phyloP scores from a whole-genome alignment of 2,797 vertebrate species.

The Leucoraja ocellata region DNA sequence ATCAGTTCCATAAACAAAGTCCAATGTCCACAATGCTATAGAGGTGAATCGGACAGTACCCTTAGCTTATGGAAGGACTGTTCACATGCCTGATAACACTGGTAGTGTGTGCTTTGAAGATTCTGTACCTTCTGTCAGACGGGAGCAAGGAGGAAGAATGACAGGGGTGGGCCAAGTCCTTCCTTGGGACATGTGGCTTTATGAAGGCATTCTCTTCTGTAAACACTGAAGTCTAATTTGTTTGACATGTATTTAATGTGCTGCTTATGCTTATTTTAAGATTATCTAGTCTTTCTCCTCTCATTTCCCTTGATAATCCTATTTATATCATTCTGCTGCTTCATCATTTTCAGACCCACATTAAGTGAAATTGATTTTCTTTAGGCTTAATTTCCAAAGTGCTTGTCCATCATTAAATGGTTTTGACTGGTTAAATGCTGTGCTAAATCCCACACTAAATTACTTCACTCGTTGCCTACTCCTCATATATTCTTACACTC shows the following conservation, averaged over 20 bases:
- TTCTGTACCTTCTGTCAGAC: no score
- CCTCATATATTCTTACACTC: neutral
- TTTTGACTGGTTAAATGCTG: neutral
- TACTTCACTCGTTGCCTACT: neutral
- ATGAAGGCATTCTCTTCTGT: neutral
- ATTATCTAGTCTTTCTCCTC: constrained; percentile 1
- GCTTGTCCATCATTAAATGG: neutral
- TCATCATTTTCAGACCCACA: neutral
- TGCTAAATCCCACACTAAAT: neutral
- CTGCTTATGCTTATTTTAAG: neutral
- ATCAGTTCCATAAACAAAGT: no score
- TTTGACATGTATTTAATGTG: constrained; percentile 11
- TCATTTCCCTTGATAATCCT: neutral
- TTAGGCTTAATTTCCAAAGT: constrained; percentile 21
- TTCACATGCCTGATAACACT: no score
- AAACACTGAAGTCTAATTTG: neutral
- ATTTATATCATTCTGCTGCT: neutral
- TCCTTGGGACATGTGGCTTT: no score
- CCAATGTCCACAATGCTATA: no score
- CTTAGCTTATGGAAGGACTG: no score
- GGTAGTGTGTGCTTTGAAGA: no score
- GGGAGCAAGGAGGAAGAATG: no score
- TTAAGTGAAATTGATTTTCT: constrained; percentile 25
- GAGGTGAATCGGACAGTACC: no score
- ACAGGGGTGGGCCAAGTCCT: no score